Evolutionary conservation across 2,113 vertebrate genomes (phyloP).

Genomic region (Phylloscopus trochilus): DNA sequence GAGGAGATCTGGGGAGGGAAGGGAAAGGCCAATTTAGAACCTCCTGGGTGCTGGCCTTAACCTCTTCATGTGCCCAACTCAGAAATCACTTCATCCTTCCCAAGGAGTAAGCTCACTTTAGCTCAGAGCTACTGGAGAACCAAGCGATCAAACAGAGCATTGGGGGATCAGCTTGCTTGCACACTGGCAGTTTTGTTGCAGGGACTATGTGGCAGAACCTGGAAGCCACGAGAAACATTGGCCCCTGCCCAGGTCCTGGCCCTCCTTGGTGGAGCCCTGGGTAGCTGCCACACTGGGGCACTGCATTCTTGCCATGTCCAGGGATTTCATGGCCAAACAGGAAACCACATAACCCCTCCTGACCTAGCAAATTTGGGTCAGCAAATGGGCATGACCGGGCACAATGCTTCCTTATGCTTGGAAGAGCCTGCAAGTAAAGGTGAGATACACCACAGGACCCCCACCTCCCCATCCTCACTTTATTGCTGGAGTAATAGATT

Average conservation of each 20-base stretch:
- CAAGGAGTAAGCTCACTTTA: neutral
- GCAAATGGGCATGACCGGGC: rapidly evolving
- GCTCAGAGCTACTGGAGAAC: neutral
- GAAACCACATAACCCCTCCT: rapidly evolving
- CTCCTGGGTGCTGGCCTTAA: neutral
- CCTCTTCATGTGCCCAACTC: neutral
- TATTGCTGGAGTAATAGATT: neutral
- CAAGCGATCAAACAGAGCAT: rapidly evolving
- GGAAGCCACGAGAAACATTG: rapidly evolving
- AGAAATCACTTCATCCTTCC: neutral
- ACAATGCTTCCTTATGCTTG: neutral
- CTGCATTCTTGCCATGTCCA: slow-evolving; percentile 54
- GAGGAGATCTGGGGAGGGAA: neutral
- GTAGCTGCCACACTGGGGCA: neutral
- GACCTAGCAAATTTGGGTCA: neutral
- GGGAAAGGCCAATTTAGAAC: neutral
- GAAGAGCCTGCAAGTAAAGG: neutral
- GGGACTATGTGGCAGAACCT: rapidly evolving
- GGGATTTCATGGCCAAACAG: slow-evolving; percentile 25
- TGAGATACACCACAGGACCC: rapidly evolving
- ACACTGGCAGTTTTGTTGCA: neutral
- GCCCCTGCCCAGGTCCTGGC: neutral
- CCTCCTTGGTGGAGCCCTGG: slow-evolving; percentile 3
- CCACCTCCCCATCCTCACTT: rapidly evolving
- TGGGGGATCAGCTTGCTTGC: neutral